Evolutionary conservation across 2,888 invertebrate genomes (phyloP).

Genomic region (Drosophila mimica): DNA sequence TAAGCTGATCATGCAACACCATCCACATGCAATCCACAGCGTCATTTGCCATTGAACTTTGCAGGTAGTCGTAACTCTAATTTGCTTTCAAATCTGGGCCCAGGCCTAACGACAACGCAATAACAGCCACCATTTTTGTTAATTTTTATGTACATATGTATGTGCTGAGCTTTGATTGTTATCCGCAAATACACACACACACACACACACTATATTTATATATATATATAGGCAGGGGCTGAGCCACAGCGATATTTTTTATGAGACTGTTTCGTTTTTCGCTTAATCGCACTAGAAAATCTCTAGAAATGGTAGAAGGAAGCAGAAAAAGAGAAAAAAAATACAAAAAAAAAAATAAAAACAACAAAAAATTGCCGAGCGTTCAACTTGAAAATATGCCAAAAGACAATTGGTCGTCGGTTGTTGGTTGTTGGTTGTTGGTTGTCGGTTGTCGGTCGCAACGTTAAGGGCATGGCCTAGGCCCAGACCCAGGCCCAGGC

Average conservation of each 20-base stretch:
- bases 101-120: slow-evolving; percentile 56
- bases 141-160: slow-evolving; percentile 43
- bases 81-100: slow-evolving; percentile 47
- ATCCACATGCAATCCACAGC: slow-evolving; percentile 48
- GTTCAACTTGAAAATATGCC: slow-evolving; percentile 80
- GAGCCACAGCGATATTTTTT: slow-evolving; percentile 62
- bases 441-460: slow-evolving; percentile 39
- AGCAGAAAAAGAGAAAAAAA: slow-evolving; percentile 20
- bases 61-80: slow-evolving; percentile 39
- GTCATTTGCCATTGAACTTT: slow-evolving; percentile 59
- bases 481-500: slow-evolving; percentile 37
- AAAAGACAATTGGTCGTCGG: slow-evolving; percentile 79
- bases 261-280: slow-evolving; percentile 77
- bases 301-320: slow-evolving; percentile 63
- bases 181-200: slow-evolving; percentile 36
- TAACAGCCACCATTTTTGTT: slow-evolving; percentile 67
- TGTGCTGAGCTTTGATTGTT: slow-evolving; percentile 56
- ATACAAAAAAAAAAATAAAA: slow-evolving; percentile 3
- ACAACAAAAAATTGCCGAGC: slow-evolving; percentile 56
- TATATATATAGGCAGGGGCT: slow-evolving; percentile 23
- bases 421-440: slow-evolving; percentile 48
- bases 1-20: slow-evolving; percentile 40
- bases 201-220: slow-evolving; percentile 12
- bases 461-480: slow-evolving; percentile 67
- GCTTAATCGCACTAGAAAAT: slow-evolving; percentile 77